Percentiles rank a stretch among this genome's conserved stretches.
phyloP scores from a whole-genome alignment of 2,888 invertebrate species.

The Chelonus formosanus region DNA sequence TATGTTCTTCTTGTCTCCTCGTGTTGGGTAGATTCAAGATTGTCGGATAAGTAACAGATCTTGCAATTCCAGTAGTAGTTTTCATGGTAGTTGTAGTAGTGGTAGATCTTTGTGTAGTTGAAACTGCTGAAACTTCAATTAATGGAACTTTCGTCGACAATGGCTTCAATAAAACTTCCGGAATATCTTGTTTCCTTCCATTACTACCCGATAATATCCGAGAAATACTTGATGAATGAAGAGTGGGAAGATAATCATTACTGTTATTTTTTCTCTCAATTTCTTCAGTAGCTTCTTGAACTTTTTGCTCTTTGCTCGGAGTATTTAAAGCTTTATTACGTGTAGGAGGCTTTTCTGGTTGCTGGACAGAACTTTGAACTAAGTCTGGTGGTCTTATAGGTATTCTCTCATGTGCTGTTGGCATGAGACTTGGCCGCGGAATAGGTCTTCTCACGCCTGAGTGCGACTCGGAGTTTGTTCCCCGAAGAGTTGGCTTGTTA shows the following conservation, averaged over 20 bases:
- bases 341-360: constrained; percentile 48
- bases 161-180: constrained; percentile 75
- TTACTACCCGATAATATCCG: constrained; percentile 87
- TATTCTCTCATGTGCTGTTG: constrained; percentile 79
- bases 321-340: constrained; percentile 54
- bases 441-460: constrained; percentile 72
- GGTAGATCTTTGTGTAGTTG: constrained; percentile 54
- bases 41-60: constrained; percentile 56
- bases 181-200: constrained; percentile 83
- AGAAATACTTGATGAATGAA: constrained; percentile 84
- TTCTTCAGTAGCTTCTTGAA: constrained; percentile 42
- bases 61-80: constrained; percentile 35
- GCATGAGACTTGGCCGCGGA: constrained; percentile 84
- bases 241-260: constrained; percentile 75
- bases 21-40: constrained; percentile 60
- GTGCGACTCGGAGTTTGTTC: constrained; percentile 71
- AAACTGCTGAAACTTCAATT: constrained; percentile 65
- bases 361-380: constrained; percentile 56
- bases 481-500: constrained; percentile 86
- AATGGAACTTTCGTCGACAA: constrained; percentile 57
- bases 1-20: constrained; percentile 49
- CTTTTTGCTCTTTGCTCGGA: constrained; percentile 50
- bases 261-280: constrained; percentile 58
- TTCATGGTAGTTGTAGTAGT: constrained; percentile 47
- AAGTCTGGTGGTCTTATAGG: constrained; percentile 78